phyloP scores from a whole-genome alignment of 1,140 invertebrate genomes.

The Calliopsis andreniformis region DNA sequence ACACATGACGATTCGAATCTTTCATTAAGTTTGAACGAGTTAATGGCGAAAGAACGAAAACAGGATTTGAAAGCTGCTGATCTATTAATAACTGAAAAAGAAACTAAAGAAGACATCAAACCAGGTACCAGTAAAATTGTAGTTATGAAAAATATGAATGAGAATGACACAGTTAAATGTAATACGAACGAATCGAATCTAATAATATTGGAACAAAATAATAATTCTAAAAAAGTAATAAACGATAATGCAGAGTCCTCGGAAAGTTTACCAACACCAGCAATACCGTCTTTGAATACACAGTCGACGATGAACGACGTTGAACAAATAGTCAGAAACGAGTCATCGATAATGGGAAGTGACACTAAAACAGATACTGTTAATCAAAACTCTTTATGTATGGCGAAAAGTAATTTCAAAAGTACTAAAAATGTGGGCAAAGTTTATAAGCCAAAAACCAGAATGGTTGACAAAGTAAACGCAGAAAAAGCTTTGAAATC shows the following conservation, averaged over 20 bases:
- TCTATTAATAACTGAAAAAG: not conserved
- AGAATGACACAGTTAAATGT: not conserved
- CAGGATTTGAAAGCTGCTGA: too few species aligned
- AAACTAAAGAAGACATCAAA: not conserved
- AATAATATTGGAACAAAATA: not conserved
- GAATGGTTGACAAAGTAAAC: conserved; percentile 67
- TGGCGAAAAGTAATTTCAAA: conserved; percentile 2
- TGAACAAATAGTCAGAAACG: not conserved
- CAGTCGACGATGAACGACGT: not conserved
- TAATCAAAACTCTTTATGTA: not conserved
- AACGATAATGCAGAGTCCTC: conserved; percentile 10
- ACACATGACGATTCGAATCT: not conserved
- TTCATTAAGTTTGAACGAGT: conserved; percentile 1
- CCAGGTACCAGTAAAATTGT: conserved; percentile 31
- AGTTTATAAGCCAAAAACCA: conserved; percentile 67
- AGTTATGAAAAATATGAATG: not conserved
- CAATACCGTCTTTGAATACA: not conserved
- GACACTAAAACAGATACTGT: not conserved
- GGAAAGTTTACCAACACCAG: not conserved
- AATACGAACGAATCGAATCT: not conserved
- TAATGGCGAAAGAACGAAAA: not conserved
- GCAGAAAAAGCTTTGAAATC: conserved; percentile 60
- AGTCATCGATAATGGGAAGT: conserved; percentile 8
- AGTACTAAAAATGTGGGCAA: conserved; percentile 29
- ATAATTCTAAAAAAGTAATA: conserved; percentile 1